These are phyloP conservation scores for Hassar affinis DNA, from an alignment of 2,113 vertebrate genomes.

Conservation along the genomic window DNA sequence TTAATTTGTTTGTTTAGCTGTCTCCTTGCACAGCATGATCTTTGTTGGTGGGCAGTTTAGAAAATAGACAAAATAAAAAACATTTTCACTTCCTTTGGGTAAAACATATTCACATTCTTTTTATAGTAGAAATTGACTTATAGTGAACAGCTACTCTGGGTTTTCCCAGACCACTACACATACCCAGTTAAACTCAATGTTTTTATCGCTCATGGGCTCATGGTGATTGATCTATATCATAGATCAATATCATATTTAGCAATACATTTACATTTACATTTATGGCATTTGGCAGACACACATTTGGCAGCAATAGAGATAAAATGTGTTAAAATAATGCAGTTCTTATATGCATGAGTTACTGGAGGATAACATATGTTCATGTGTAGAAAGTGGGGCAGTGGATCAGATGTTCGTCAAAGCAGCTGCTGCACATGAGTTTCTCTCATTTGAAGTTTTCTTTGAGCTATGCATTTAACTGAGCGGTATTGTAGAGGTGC, in stretches of 20 bases:
- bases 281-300: too few relatives aligned
- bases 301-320: too few relatives aligned
- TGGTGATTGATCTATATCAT: too few relatives aligned
- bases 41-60: background rate
- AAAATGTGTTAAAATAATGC: background rate
- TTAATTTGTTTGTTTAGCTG: background rate
- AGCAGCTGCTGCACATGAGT: background rate
- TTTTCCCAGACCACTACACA: background rate
- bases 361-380: background rate
- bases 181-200: background rate
- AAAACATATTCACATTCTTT: background rate
- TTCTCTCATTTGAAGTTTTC: background rate
- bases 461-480: background rate
- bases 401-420: constrained; percentile 31
- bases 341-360: background rate
- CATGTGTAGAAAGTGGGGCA: constrained; percentile 36
- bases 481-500: background rate
- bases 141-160: too few relatives aligned
- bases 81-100: background rate
- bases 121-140: too few relatives aligned
- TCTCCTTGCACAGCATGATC: background rate
- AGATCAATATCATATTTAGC: background rate
- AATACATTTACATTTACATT: too few relatives aligned
- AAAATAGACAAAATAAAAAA: background rate
- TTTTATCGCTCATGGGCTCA: background rate